Base-by-base conservation (phyloP, 2,797 vertebrate species). In the Alfaro cultratus region DNA sequence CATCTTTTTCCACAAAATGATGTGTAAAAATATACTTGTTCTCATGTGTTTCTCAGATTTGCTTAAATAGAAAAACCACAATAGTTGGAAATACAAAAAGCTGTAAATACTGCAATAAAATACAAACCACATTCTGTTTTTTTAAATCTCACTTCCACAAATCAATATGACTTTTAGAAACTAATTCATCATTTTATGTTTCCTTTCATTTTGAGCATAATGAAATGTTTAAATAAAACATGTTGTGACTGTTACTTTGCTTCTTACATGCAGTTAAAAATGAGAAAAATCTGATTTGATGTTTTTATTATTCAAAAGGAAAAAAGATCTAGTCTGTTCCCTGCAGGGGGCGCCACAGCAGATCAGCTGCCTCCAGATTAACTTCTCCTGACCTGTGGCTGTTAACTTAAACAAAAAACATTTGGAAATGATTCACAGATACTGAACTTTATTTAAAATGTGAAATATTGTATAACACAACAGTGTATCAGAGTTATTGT, bases 131-230 rank as follows among this genome's bases (percentile, higher is more conserved):
- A 80, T n/a, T 76, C 77, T 45, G 74, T 84, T 88, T 82, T 74
- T 79, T 84, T 21, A 16, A 45, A 55, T 88, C 73, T 76, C 36
- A 46, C 78, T 21, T 62, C 46, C 45, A 29, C 4, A 16, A 79
- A 43, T 60, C 7, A 46, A 29, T 73, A 4, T 60, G 46, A 75
- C 8, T 26, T 41, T 29, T 43, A 80, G 78, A 55, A 8, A 86
- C 73, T 77, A 84, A 83, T 60, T 83, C 85, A 80, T 62, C 76
- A 71, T 85, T 70, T 76, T 80, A 82, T 73, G 76, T 85, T 78
- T 67, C 64, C 64, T 43, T n/a, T 45, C 0, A 45, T 45, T 45
- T 71, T 71, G 1, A 45, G 68, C 13, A 15, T 13, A n/a, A 46
- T 45, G n/a, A n/a, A n/a, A 8, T 45, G 13, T 45, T 45, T 71